Conservation (phyloP, 2,888 invertebrate species). For the Camptogramma bilineatum region DNA sequence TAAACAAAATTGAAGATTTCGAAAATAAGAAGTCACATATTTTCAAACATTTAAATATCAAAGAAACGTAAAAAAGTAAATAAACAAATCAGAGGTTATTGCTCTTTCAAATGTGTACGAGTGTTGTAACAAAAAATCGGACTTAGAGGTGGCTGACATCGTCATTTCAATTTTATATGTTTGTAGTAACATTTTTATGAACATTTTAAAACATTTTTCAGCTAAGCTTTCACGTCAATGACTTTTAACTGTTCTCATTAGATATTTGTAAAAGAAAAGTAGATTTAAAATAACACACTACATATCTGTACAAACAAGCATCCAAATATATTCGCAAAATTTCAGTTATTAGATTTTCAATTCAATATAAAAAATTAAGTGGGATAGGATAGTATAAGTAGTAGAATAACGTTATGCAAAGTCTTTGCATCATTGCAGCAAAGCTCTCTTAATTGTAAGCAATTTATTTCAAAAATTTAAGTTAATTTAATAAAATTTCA, state of each 20-base stretch:
- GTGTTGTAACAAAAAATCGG: slow-evolving; percentile 23
- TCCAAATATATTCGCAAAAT: too few relatives aligned
- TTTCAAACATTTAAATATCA: slow-evolving; percentile 33
- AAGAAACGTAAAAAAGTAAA: slow-evolving; percentile 29
- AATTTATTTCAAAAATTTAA: too few relatives aligned
- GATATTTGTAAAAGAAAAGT: neutral
- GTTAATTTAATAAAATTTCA: too few relatives aligned
- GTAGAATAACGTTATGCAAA: too few relatives aligned
- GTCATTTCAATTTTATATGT: slow-evolving; percentile 7
- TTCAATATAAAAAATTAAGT: too few relatives aligned
- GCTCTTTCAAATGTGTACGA: slow-evolving; percentile 28
- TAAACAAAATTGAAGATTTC: too few relatives aligned
- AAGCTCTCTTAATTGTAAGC: too few relatives aligned
- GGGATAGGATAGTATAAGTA: too few relatives aligned
- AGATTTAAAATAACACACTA: neutral
- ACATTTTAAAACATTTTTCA: slow-evolving; percentile 9
- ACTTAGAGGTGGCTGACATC: slow-evolving; percentile 2
- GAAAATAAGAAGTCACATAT: slow-evolving; percentile 7
- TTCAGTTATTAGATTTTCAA: too few relatives aligned
- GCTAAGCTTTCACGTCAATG: slow-evolving; percentile 43
- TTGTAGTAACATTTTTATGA: slow-evolving; percentile 24
- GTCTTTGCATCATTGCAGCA: too few relatives aligned
- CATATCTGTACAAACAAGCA: too few relatives aligned
- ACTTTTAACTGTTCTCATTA: slow-evolving; percentile 39
- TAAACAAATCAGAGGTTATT: slow-evolving; percentile 34